Base-by-base conservation (phyloP, 2,113 vertebrate species). In the Rutilus rutilus region DNA sequence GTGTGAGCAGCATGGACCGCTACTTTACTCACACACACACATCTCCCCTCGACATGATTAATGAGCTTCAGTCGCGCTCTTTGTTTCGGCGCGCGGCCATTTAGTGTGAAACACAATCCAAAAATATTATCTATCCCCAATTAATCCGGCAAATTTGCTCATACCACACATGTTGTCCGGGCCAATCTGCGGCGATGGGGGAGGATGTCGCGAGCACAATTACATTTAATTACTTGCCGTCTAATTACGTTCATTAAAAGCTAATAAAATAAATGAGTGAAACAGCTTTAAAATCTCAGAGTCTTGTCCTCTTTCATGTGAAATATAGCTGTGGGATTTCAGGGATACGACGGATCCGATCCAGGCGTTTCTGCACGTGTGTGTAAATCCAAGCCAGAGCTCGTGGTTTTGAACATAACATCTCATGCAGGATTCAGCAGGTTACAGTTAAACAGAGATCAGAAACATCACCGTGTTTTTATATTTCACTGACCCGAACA, bases 191-290 rank as follows among this genome's bases (percentile, higher is more conserved):
- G 95, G 96, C 94, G 57, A 90, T 90, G 91, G 95, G 94, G 95
- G 96, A 94, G 94, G 95, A 94, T 94, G 95, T 95, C 96, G 95
- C 96, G 96, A 96, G 96, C 96, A 96, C 96, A 97, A 96, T 98
- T 97, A 96, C 95, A 97, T 98, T 98, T 98, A 98, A 98, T 98
- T 98, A 98, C 96, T 96, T 97, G 96, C 95, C 96, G 95, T 97
- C 96, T 98, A 99, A 99, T 99, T 99, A 97, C 97, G 97, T 98
- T 98, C 97, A 98, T 98, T 98, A 98, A 97, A 97, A 95, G 96
- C 97, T 97, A 97, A 98, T 99, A 97, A 97, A 98, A 98, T 97
- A 97, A 97, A 98, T 96, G 96, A 96, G 92, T 92, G 92, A 94
- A 97, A 95, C 96, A 95, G 97, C 96, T 97, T 97, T 97, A 96